These are phyloP conservation scores for Sialia sialis DNA, from an alignment of 2,113 vertebrate species.

Conservation along the genomic window DNA sequence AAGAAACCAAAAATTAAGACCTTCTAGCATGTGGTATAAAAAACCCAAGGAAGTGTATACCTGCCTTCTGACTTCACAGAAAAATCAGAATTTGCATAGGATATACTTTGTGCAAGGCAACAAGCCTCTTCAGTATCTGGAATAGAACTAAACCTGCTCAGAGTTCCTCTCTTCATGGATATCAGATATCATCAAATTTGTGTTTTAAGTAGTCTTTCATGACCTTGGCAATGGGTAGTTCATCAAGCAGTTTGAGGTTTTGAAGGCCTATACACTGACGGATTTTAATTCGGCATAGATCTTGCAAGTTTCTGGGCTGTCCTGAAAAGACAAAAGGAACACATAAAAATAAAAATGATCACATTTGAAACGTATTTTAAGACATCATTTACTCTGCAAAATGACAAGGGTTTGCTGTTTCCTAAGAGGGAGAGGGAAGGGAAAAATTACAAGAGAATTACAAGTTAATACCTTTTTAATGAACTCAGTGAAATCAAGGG, in stretches of 20 bases:
- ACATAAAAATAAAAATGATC: neutral
- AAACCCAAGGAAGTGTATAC: conserved; percentile 79
- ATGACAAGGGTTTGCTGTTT: neutral
- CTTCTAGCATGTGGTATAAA: conserved; percentile 73
- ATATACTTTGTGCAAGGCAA: conserved; percentile 85
- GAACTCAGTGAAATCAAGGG: neutral
- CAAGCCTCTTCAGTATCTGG: conserved; percentile 77
- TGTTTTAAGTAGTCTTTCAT: conserved; percentile 99
- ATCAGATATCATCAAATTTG: conserved; percentile 95
- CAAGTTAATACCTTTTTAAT: neutral
- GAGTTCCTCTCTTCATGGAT: conserved; percentile 62
- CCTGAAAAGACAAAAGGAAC: conserved; percentile 76
- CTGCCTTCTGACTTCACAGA: conserved; percentile 81
- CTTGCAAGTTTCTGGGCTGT: conserved; percentile 93
- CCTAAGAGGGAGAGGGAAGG: neutral
- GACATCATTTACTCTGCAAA: neutral
- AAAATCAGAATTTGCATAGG: conserved; percentile 94
- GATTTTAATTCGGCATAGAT: conserved; percentile 97
- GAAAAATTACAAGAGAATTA: neutral
- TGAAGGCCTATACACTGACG: conserved; percentile 97
- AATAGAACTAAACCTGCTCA: conserved; percentile 74
- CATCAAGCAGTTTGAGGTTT: conserved; percentile 92
- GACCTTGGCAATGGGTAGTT: conserved; percentile 96
- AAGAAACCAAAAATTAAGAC: conserved; percentile 81
- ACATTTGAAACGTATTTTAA: neutral